A percentile compares a stretch with the other conserved stretches of the same genome.
These are phyloP conservation scores for Platysteira castanea DNA, from an alignment of 2,113 vertebrate species.

Conservation along the genomic window DNA sequence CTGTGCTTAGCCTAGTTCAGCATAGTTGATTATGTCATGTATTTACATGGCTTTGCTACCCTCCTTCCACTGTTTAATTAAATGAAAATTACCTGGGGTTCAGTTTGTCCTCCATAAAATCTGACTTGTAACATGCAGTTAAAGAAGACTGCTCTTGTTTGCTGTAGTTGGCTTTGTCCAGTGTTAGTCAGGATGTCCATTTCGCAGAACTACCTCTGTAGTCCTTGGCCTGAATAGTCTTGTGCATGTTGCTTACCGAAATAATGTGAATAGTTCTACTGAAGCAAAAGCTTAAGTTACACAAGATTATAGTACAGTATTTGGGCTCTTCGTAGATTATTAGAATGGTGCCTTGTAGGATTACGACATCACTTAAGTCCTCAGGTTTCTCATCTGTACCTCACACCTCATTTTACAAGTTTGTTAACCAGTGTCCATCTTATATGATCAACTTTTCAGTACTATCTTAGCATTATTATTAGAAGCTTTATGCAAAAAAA, in stretches of 20 bases:
- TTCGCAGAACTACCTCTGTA: neutral
- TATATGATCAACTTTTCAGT: neutral
- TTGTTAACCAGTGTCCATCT: neutral
- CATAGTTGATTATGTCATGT: neutral
- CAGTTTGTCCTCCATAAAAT: neutral
- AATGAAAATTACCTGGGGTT: neutral
- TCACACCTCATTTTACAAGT: neutral
- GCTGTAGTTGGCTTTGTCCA: neutral
- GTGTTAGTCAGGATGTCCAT: neutral
- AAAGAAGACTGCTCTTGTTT: neutral
- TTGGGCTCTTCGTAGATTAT: neutral
- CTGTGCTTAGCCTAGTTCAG: neutral
- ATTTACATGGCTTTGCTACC: neutral
- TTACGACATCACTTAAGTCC: neutral
- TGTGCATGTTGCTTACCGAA: neutral
- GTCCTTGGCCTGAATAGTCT: neutral
- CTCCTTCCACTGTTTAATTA: neutral
- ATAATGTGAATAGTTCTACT: neutral
- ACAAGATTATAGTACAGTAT: neutral
- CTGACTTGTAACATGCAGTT: neutral
- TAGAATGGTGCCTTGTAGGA: neutral
- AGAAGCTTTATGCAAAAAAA: neutral
- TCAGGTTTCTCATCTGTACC: neutral
- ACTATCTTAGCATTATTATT: neutral
- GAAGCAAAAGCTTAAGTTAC: neutral